A percentile compares a stretch with the other conserved stretches of the same genome.
Conservation (phyloP, 1,140 invertebrate genomes). For the Phenacoccus solenopsis region DNA sequence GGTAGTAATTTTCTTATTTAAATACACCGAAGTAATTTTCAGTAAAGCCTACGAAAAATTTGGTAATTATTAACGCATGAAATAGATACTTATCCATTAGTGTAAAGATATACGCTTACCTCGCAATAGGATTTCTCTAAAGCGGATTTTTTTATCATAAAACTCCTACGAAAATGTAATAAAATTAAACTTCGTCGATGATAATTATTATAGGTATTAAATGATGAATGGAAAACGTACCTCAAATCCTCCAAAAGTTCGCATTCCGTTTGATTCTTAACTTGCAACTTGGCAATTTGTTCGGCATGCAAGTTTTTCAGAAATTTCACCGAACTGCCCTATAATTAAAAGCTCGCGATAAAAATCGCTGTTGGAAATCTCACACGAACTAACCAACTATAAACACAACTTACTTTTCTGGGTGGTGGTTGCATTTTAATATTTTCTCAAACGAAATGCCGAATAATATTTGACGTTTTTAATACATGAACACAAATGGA, state of each 20-base stretch:
- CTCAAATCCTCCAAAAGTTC: slow-evolving; percentile 87
- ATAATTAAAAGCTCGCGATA: slow-evolving; percentile 25
- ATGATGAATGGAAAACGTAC: slow-evolving; percentile 31
- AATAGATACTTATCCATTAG: background rate
- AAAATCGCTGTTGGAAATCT: background rate
- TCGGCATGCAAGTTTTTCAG: slow-evolving; percentile 83
- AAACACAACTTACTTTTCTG: slow-evolving; percentile 20
- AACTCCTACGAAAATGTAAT: slow-evolving; percentile 48
- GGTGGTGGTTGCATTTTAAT: slow-evolving; percentile 22
- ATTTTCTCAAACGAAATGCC: background rate
- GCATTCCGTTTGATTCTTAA: slow-evolving; percentile 92
- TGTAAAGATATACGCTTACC: background rate
- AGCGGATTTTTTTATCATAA: slow-evolving; percentile 77
- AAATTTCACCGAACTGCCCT: slow-evolving; percentile 81
- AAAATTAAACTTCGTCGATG: background rate
- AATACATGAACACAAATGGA: background rate
- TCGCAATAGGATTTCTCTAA: slow-evolving; percentile 40
- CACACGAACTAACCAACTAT: background rate
- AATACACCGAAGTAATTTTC: slow-evolving; percentile 77
- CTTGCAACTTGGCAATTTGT: slow-evolving; percentile 78
- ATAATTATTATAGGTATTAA: background rate
- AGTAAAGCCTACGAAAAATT: slow-evolving; percentile 55
- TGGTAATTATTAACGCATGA: slow-evolving; percentile 21
- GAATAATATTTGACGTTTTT: background rate
- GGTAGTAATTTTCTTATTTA: slow-evolving; percentile 76